Percentiles rank a stretch among this genome's conserved stretches.
Conservation (phyloP, 2,113 vertebrate species). For the Craseonycteris thonglongyai region DNA sequence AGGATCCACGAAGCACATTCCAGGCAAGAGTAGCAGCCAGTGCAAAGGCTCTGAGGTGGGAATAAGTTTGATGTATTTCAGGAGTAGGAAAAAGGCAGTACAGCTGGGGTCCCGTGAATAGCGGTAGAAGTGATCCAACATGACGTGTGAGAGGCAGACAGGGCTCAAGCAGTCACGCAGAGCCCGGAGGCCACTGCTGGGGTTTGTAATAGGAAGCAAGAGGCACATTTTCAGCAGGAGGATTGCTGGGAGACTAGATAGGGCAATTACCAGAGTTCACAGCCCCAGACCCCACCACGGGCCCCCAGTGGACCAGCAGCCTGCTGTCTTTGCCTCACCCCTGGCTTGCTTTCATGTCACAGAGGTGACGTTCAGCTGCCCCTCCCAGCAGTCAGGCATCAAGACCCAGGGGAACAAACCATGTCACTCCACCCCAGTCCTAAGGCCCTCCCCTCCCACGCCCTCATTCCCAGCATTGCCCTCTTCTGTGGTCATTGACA, state of each 20-base stretch:
- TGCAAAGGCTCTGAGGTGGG: background rate
- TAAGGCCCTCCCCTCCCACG: background rate
- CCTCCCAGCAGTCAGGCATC: background rate
- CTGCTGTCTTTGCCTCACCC: background rate
- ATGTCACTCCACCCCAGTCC: background rate
- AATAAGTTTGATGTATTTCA: background rate
- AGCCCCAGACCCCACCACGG: background rate
- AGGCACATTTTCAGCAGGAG: background rate
- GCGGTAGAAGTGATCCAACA: too few relatives aligned
- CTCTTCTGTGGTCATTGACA: background rate
- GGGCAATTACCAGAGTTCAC: background rate
- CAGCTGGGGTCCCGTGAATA: accelerated
- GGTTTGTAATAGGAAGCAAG: background rate
- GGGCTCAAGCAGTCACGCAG: too few relatives aligned
- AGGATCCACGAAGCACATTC: background rate
- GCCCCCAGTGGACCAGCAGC: background rate
- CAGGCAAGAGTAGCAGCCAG: background rate
- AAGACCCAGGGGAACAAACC: background rate
- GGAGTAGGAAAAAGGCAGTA: background rate
- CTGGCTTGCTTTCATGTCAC: background rate
- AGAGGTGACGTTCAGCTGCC: background rate
- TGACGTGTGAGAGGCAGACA: background rate
- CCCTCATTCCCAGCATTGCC: background rate
- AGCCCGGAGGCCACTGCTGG: accelerated
- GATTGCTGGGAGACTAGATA: background rate